Evolutionary conservation across 92 coral and sea anemone species (phyloP), one percentile per base, ranked within the genome.

Genomic region (Porites lobata): DNA sequence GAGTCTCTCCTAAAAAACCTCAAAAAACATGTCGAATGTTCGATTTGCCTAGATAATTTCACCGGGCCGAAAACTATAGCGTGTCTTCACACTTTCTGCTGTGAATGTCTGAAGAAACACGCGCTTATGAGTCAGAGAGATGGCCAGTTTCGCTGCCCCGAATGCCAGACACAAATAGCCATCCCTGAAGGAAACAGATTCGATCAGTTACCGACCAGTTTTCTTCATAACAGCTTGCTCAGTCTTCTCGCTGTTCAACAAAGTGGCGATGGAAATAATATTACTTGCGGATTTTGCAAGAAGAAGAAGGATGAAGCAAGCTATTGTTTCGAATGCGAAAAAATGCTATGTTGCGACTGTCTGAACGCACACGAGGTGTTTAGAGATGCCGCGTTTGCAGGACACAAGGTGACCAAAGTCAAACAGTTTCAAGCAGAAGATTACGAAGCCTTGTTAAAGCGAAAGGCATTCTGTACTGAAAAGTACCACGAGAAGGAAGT

Each of bases 1-100:
- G 59, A 64, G 61, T 3, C 72, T 9, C 38, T 64, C 10, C 63
- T 78, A 54, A 64, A n/a, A 47, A 62, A 50, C 65, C 51, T 80
- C 7, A 43, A 61, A 54, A 20, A 80, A 18, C 76, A 80, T 9
- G 26, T 79, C 0, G 72, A 77, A 1, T 87, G 86, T 73, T 38
- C 86, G 15, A 69, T 87, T 70, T 80, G 92, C 21, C 24, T 69
- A 1, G 88, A 88, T 10, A 83, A 67, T 57, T 89, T 38, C 72
- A 82, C 9, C 10, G 53, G 8, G 13, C 92, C 92, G 38, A 88
- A 62, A 29, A 29, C 32, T 2, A 29, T 29, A 29, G 32, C 32
- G 4, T 29, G 32, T 29, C 32, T 29, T 29, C 92, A 88, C 59
- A 82, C 72, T n/a, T 88, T 76, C 26, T 88, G 92, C 47, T 73